Conservation (phyloP, 2,113 vertebrate genomes). For the Microtus oregoni region DNA sequence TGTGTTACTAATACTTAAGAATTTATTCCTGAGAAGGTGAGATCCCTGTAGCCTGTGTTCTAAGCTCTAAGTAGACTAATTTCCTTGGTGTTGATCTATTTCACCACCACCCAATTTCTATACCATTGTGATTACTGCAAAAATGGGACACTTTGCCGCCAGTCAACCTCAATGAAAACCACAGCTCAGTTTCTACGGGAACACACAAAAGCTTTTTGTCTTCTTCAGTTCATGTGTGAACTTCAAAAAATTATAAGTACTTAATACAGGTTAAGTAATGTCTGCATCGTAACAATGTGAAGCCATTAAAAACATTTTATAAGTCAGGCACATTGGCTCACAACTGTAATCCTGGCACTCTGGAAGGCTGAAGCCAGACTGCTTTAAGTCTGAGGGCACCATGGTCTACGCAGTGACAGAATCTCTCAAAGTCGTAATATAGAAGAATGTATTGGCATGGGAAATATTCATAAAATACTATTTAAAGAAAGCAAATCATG, state of each 20-base stretch:
- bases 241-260: constrained; percentile 52
- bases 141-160: constrained; percentile 38
- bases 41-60: constrained; percentile 4
- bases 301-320: neutral
- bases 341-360: neutral
- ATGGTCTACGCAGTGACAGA: neutral
- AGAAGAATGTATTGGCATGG: neutral
- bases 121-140: constrained; percentile 21
- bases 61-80: constrained; percentile 31
- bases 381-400: neutral
- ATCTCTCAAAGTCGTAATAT: neutral
- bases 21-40: constrained; percentile 43
- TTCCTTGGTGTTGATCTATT: constrained; percentile 23
- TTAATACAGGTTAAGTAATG: constrained; percentile 13
- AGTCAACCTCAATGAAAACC: constrained; percentile 49
- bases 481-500: constrained; percentile 24
- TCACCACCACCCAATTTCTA: constrained; percentile 34
- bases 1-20: constrained; percentile 14
- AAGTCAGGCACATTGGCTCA: neutral
- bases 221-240: constrained; percentile 37
- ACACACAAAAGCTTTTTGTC: constrained; percentile 39
- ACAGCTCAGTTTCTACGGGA: constrained; percentile 44
- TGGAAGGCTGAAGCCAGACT: neutral
- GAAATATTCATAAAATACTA: constrained; percentile 13
- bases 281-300: neutral